Evolutionary conservation across 2,888 invertebrate genomes (phyloP), one percentile per base, ranked within the genome.

Genomic region (Catocala fraxini): DNA sequence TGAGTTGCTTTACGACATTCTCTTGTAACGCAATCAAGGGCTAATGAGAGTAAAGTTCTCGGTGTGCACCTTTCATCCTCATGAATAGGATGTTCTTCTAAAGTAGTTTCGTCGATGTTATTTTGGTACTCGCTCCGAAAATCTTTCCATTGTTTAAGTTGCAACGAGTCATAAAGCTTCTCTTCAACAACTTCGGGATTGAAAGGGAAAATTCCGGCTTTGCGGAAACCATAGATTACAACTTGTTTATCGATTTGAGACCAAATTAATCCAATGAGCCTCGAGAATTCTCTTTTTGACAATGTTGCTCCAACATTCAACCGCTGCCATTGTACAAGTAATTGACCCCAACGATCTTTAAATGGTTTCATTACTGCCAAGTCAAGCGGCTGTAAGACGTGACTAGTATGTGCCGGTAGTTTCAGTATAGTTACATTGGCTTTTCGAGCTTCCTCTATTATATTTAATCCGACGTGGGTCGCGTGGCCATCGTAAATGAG

Each of bases 141-240:
- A 39, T 67, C 47, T 60, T 62, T 71, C 62, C 60, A 66, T 51
- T 64, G 43, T 51, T 58, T 51, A 42, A 66, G 55, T 45, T 63
- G 61, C 35, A 68, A 55, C 12, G 46, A 11, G 53, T 73, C 69
- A 51, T 70, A 71, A 47, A 65, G 35, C 5, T 70, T 46, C 47
- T 71, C 68, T 56, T 59, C 13, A 13, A 71, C 45, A 9, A 15
- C 70, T 47, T 69, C 42, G 51, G 25, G 45, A 58, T 77, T 71
- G 13, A 72, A 53, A 33, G 79, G 79, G 59, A 61, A 73, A 35
- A 81, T 79, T 49, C 78, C 80, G 46, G 72, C 65, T 69, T 78
- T 75, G 55, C 68, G 56, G 60, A 82, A 81, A 10, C 80, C 76
- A 64, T 68, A 66, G 33, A 41, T 57, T 47, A 75, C 61, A n/a